These are phyloP conservation scores for Herpetotheres cachinnans DNA, from an alignment of 2,113 vertebrate genomes.

Conservation along the genomic window DNA sequence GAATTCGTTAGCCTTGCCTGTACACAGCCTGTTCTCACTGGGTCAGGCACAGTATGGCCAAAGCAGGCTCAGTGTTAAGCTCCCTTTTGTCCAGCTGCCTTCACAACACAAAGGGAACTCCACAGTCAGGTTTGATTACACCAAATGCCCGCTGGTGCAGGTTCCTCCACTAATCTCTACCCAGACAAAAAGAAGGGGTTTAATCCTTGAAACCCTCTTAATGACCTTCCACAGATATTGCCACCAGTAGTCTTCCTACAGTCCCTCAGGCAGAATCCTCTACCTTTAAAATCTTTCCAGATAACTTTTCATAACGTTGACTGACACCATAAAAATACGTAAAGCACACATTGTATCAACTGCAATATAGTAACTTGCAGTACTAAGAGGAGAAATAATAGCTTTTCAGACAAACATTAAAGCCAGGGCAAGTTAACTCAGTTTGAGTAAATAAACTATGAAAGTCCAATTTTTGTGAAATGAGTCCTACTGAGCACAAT, in stretches of 20 bases:
- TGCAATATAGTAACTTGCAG: background rate
- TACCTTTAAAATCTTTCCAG: background rate
- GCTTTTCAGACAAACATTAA: background rate
- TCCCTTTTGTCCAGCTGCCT: conserved; percentile 25
- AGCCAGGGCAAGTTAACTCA: conserved; percentile 7
- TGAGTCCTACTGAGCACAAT: conserved; percentile 6
- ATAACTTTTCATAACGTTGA: background rate
- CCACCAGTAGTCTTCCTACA: background rate
- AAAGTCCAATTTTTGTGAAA: conserved; percentile 16
- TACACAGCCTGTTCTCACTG: background rate
- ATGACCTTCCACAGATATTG: background rate
- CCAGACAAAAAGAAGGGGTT: conserved; percentile 29
- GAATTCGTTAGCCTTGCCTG: background rate
- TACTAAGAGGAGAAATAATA: background rate
- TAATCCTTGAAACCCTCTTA: conserved; percentile 55
- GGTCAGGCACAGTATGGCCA: background rate
- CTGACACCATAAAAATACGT: background rate
- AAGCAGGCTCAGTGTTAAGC: background rate
- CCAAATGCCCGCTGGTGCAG: background rate
- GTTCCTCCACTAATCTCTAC: conserved; percentile 23
- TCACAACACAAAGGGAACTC: background rate
- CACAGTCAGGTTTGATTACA: background rate
- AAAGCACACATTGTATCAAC: background rate
- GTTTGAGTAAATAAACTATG: conserved; percentile 15
- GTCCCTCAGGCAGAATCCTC: background rate